phyloP scores from a whole-genome alignment of 2,888 invertebrate species.

The Busseola fusca region DNA sequence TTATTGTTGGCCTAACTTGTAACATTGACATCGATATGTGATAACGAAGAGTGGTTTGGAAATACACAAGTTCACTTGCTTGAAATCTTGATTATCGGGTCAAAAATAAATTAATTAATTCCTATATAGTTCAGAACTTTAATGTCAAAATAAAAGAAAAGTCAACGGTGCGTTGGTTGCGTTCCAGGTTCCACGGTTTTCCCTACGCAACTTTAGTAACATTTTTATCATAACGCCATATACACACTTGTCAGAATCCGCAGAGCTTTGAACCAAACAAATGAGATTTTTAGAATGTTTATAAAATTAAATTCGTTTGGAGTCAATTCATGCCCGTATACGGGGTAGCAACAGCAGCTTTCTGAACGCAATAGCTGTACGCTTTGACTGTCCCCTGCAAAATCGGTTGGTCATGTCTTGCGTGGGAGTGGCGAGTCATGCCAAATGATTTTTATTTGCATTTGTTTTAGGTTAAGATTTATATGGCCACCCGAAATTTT shows the following conservation, averaged over 20 bases:
- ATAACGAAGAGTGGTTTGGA: background rate
- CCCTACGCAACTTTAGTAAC: background rate
- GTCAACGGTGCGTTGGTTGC: slow-evolving; percentile 5
- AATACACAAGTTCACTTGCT: background rate
- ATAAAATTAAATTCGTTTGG: background rate
- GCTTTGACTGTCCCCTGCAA: no score
- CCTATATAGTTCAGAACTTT: background rate
- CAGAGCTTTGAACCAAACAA: background rate
- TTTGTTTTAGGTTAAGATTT: no score
- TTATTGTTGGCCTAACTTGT: slow-evolving; percentile 25
- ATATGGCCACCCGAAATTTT: no score
- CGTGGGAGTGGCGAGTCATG: no score
- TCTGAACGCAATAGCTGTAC: no score
- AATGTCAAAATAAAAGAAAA: background rate
- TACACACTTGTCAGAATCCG: slow-evolving; percentile 2
- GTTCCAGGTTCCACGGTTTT: slow-evolving; percentile 3
- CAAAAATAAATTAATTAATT: background rate
- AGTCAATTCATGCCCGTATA: no score
- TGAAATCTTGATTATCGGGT: background rate
- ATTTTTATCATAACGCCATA: slow-evolving; percentile 1
- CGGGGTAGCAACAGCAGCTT: no score
- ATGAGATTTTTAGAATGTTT: background rate
- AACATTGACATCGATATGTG: slow-evolving; percentile 30
- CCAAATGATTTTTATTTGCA: no score
- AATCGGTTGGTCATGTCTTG: no score